These are phyloP conservation scores for Vandiemenella viatica DNA, from an alignment of 2,888 invertebrate genomes.

Conservation along the genomic window DNA sequence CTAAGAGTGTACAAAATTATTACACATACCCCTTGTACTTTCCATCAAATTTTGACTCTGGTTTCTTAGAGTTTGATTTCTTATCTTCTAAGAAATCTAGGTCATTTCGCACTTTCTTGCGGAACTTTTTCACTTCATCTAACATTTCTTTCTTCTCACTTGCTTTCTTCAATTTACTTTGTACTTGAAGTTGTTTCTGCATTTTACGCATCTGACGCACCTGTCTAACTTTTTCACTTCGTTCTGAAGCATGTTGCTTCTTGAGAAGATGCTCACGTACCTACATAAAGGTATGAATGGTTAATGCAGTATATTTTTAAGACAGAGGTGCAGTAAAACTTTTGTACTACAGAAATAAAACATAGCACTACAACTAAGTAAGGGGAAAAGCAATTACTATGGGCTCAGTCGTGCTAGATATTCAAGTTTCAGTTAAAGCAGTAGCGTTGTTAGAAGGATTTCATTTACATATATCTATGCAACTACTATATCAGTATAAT, in stretches of 20 bases:
- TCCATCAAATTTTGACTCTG: neutral
- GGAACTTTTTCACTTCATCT: slow-evolving; percentile 83
- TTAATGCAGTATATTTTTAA: too few relatives aligned
- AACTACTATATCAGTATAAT: too few relatives aligned
- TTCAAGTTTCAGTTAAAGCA: too few relatives aligned
- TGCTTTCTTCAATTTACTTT: slow-evolving; percentile 68
- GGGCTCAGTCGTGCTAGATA: too few relatives aligned
- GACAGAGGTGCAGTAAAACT: too few relatives aligned
- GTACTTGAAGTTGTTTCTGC: slow-evolving; percentile 76
- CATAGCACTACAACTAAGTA: too few relatives aligned
- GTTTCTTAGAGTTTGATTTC: neutral
- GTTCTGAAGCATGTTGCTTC: slow-evolving; percentile 70
- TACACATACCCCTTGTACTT: slow-evolving; percentile 2
- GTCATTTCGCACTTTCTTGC: slow-evolving; percentile 67
- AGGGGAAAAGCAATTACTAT: too few relatives aligned
- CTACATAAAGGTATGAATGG: too few relatives aligned
- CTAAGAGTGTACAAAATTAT: too few relatives aligned
- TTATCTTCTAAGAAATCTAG: slow-evolving; percentile 61
- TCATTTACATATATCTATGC: too few relatives aligned
- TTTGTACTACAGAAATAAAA: too few relatives aligned
- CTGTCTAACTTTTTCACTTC: slow-evolving; percentile 80
- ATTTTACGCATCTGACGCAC: slow-evolving; percentile 82
- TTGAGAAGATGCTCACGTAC: slow-evolving; percentile 67
- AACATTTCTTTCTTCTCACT: slow-evolving; percentile 83
- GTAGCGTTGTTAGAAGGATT: too few relatives aligned